Base-by-base conservation (phyloP, 2,888 invertebrate species). In the Ormyrus labotus region DNA sequence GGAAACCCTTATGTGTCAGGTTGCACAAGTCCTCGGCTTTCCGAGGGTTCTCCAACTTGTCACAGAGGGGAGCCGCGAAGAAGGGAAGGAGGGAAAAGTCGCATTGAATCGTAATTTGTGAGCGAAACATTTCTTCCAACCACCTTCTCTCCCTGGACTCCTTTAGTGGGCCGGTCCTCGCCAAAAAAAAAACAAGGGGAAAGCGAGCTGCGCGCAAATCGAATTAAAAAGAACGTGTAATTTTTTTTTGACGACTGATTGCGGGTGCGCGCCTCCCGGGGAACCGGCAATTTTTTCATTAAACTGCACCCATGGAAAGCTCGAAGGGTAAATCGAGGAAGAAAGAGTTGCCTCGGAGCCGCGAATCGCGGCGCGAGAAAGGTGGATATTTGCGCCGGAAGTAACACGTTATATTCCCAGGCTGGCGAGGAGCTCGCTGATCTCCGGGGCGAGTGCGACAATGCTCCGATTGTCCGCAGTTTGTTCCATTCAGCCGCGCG, bases 161-260 rank as follows among this genome's bases (percentile, higher is more conserved):
- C 55, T 73, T 73, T 48, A 5, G 57, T 10, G 64, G 34, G 34
- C 34, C 34, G 34, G 34, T 34, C 34, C 34, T 34, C n/a, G n/a
- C 10, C 34, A 4, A 34, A 34, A 34, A 34, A 34, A 34, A 53
- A 10, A 51, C 0, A 48, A 67, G 58, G 82, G 55, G 65, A 45
- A 47, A 34, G 58, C 76, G 55, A 55, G 13, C 58, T 70, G 61
- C 84, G 82, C 79, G 81, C 84, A 86, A 89, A 89, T 89, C 87
- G 83, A 84, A 89, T 89, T 88, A 89, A 89, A 88, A 85, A 84
- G 84, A 89, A 89, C 90, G 84, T 89, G 86, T 90, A 89, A 89
- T 89, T 89, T 89, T 85, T 83, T 34, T 34, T 34, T 4, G 6
- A 11, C 47, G 6, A 9, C 81, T 83, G 83, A 83, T 83, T 84